Percentiles rank a stretch among this genome's conserved stretches.
Evolutionary conservation across 2,797 vertebrate species (phyloP).

Genomic region (Adrianichthys oophorus): DNA sequence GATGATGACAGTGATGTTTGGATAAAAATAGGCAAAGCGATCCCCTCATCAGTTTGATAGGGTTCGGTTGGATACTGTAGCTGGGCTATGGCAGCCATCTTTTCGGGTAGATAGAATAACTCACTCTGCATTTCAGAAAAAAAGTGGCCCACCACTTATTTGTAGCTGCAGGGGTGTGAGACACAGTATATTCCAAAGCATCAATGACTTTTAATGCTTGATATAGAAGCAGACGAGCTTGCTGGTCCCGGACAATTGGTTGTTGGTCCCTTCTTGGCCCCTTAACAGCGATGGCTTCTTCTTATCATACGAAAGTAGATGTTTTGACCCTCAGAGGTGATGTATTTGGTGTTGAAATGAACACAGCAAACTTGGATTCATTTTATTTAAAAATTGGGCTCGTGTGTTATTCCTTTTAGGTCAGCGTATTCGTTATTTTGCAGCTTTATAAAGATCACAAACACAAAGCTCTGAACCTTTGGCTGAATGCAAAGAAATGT

Average conservation of each 20-base stretch:
- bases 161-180: slow-evolving; percentile 77
- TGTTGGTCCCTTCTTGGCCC: slow-evolving; percentile 37
- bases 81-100: slow-evolving; percentile 66
- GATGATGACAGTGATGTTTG: slow-evolving; percentile 64
- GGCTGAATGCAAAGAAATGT: slow-evolving; percentile 16
- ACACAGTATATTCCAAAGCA: slow-evolving; percentile 77
- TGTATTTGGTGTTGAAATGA: slow-evolving; percentile 16
- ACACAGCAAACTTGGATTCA: slow-evolving; percentile 11
- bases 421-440: background rate
- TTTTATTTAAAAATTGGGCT: background rate
- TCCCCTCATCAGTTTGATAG: slow-evolving; percentile 68
- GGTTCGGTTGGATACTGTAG: slow-evolving; percentile 63
- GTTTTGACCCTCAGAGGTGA: slow-evolving; percentile 52
- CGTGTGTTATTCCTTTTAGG: background rate
- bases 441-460: slow-evolving; percentile 29
- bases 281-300: slow-evolving; percentile 46
- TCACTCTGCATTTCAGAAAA: slow-evolving; percentile 68
- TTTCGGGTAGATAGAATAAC: slow-evolving; percentile 75
- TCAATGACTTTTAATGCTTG: slow-evolving; percentile 77
- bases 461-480: slow-evolving; percentile 16
- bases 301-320: slow-evolving; percentile 23
- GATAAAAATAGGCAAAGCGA: slow-evolving; percentile 71
- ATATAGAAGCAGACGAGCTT: slow-evolving; percentile 77
- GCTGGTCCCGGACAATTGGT: slow-evolving; percentile 51
- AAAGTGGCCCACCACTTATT: slow-evolving; percentile 75